A percentile compares a stretch with the other conserved stretches of the same genome.
These are phyloP conservation scores for Melanerpes formicivorus DNA, from an alignment of 2,113 vertebrate species.

Conservation along the genomic window DNA sequence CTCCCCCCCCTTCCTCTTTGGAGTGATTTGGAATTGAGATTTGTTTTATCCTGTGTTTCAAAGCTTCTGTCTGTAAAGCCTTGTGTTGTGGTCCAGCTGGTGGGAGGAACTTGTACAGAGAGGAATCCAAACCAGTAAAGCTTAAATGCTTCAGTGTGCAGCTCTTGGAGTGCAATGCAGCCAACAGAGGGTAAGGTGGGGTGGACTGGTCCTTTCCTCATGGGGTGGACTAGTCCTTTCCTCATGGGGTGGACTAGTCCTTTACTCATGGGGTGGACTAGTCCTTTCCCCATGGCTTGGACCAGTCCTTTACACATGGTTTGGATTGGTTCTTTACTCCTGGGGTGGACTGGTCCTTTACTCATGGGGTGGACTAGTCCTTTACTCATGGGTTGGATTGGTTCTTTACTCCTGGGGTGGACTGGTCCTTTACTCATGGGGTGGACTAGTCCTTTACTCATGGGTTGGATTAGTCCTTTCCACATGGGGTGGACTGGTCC, in stretches of 20 bases:
- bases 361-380: no score
- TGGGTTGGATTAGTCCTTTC: no score
- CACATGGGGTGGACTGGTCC: no score
- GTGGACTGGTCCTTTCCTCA: not conserved
- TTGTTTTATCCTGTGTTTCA: constrained; percentile 72
- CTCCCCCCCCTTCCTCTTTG: not conserved
- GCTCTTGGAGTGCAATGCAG: constrained; percentile 77
- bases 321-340: not conserved
- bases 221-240: no score
- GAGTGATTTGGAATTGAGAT: constrained; percentile 74
- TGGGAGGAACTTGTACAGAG: constrained; percentile 67
- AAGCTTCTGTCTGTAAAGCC: constrained; percentile 70
- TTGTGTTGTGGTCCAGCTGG: constrained; percentile 59
- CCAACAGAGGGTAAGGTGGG: constrained; percentile 50
- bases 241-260: no score
- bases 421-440: not conserved
- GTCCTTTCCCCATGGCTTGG: not conserved
- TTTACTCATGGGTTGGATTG: not conserved
- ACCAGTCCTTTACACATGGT: no score
- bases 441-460: not conserved
- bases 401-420: not conserved
- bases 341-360: not conserved
- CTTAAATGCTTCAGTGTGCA: constrained; percentile 72
- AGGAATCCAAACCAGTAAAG: constrained; percentile 59
- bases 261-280: no score